phyloP scores from a whole-genome alignment of 2,113 vertebrate species.

The Xiphias gladius region DNA sequence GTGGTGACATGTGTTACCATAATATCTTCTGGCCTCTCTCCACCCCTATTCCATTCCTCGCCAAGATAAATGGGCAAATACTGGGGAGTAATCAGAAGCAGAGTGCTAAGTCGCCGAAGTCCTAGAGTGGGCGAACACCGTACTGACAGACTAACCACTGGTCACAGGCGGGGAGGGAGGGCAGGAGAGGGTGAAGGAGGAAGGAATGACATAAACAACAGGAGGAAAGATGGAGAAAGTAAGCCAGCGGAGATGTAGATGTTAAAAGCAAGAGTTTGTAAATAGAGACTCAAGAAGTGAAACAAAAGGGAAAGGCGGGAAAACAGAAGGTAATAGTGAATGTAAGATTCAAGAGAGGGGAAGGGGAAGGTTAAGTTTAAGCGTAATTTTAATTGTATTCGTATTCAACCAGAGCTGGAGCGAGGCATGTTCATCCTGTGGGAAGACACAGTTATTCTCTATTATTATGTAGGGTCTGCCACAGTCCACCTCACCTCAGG shows the following conservation, averaged over 20 bases:
- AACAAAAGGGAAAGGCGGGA: neutral
- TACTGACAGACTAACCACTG: conserved; percentile 61
- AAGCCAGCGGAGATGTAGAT: neutral
- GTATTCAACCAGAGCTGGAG: conserved; percentile 1
- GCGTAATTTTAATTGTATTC: neutral
- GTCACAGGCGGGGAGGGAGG: conserved; percentile 19
- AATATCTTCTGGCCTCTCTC: conserved; percentile 46
- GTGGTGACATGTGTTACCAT: conserved; percentile 52
- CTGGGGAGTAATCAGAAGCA: conserved; percentile 74
- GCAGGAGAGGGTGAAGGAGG: neutral
- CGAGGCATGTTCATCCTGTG: conserved; percentile 10
- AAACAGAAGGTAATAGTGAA: neutral
- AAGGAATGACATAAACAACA: conserved; percentile 13
- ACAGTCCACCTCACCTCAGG: conserved; percentile 33
- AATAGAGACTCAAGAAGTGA: neutral
- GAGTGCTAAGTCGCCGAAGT: conserved; percentile 58
- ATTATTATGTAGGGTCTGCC: conserved; percentile 42
- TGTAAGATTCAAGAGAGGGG: neutral
- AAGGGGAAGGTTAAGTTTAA: neutral
- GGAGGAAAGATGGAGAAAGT: neutral
- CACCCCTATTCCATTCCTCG: conserved; percentile 43
- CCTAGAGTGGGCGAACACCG: conserved; percentile 54
- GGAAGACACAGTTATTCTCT: conserved; percentile 39
- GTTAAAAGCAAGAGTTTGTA: neutral
- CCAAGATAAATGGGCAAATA: conserved; percentile 63